Conservation (phyloP, 2,888 invertebrate genomes). For the Scaptomyza reducta region DNA sequence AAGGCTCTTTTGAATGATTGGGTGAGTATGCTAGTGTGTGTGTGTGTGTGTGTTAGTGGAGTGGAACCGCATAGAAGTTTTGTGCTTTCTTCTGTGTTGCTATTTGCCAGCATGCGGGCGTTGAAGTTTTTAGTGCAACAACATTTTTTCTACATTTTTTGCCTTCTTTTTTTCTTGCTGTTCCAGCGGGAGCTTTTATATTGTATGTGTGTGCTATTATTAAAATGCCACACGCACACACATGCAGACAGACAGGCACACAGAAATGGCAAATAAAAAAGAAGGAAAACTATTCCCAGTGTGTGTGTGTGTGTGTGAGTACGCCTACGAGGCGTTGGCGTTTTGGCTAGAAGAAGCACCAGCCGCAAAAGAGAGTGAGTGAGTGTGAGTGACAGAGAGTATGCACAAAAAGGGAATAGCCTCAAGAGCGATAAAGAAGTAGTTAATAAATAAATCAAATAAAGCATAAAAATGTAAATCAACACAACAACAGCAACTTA, state of each 20-base stretch:
- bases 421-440: slow-evolving; percentile 29
- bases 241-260: slow-evolving; percentile 21
- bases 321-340: slow-evolving; percentile 72
- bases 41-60: slow-evolving; percentile 29
- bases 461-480: slow-evolving; percentile 58
- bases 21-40: slow-evolving; percentile 1
- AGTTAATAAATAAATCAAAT: slow-evolving; percentile 72
- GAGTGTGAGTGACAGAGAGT: slow-evolving; percentile 5
- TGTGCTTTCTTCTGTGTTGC: slow-evolving; percentile 69
- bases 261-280: slow-evolving; percentile 28
- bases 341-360: slow-evolving; percentile 51
- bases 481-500: slow-evolving; percentile 22
- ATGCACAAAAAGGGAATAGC: slow-evolving; percentile 20
- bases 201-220: slow-evolving; percentile 63
- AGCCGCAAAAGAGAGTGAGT: slow-evolving; percentile 18
- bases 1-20: slow-evolving; percentile 37
- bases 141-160: slow-evolving; percentile 57
- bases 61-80: slow-evolving; percentile 63
- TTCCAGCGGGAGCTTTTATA: slow-evolving; percentile 77
- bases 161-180: slow-evolving; percentile 25
- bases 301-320: slow-evolving; percentile 20
- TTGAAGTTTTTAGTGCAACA: slow-evolving; percentile 78
- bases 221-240: slow-evolving; percentile 64
- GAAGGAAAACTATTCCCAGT: slow-evolving; percentile 48
- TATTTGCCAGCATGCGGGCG: slow-evolving; percentile 72